phyloP scores from a whole-genome alignment of 2,113 vertebrate species.

The Apus apus region DNA sequence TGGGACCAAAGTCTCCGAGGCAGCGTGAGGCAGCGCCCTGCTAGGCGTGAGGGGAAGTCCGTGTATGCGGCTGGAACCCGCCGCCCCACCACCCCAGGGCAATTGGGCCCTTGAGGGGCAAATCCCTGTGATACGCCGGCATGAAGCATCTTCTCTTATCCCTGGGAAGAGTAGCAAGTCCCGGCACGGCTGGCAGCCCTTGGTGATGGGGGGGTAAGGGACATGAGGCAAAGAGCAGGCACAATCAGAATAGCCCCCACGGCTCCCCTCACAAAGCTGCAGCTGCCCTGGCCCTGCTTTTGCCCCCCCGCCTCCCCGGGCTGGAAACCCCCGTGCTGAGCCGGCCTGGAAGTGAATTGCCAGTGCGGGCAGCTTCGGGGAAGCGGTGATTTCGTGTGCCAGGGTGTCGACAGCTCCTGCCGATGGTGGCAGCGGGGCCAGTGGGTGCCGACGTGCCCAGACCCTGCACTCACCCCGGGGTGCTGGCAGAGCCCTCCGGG shows the following conservation, averaged over 20 bases:
- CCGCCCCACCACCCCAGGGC: accelerated
- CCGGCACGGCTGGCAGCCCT: background rate
- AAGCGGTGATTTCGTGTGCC: accelerated
- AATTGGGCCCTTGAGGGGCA: background rate
- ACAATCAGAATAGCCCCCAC: background rate
- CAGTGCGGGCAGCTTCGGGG: accelerated
- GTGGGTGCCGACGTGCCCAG: accelerated
- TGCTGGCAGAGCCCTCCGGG: background rate
- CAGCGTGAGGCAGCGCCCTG: accelerated
- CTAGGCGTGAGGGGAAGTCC: background rate
- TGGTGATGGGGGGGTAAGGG: too few relatives aligned
- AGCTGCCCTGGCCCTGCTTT: background rate
- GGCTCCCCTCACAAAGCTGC: background rate
- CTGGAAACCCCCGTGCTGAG: accelerated
- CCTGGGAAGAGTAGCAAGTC: background rate
- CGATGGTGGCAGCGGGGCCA: too few relatives aligned
- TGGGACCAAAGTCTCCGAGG: background rate
- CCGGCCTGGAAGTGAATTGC: background rate
- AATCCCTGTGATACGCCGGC: accelerated
- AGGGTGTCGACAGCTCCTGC: accelerated
- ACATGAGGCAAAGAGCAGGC: background rate
- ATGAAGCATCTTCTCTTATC: background rate
- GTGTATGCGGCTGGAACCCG: accelerated
- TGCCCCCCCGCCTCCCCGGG: background rate
- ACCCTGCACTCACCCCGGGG: accelerated